Conservation (phyloP, 2,888 invertebrate species). For the Nomada fucata region DNA sequence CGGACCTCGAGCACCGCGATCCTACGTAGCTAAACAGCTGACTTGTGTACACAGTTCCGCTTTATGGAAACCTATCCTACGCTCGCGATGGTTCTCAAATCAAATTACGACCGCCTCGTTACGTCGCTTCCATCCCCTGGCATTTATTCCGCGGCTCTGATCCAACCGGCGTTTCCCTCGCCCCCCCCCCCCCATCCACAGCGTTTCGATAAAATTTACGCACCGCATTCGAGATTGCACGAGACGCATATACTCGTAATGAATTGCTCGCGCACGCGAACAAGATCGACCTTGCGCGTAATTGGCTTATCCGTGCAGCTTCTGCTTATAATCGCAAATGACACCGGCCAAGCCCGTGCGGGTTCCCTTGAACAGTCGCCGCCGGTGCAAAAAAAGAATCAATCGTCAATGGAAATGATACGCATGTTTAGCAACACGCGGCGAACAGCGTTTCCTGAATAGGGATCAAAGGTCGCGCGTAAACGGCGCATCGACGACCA, state of each 20-base stretch:
- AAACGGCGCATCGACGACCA: not conserved
- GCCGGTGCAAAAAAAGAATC: not conserved
- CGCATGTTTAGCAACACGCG: not conserved
- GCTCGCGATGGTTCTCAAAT: constrained; percentile 24
- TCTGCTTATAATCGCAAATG: constrained; percentile 21
- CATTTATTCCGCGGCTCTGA: not conserved
- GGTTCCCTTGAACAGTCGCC: not conserved
- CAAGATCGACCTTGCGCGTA: constrained; percentile 20
- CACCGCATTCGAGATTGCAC: not conserved
- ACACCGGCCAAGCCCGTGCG: not conserved
- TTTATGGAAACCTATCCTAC: constrained; percentile 59
- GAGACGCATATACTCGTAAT: not conserved
- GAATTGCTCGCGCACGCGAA: not conserved
- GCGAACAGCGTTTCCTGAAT: not conserved
- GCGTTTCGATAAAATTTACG: not conserved
- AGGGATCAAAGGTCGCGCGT: not conserved
- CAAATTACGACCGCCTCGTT: constrained; percentile 12
- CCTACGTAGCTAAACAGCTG: constrained; percentile 76
- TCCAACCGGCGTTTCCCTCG: not conserved
- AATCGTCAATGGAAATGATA: constrained; percentile 1
- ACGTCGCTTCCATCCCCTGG: not conserved
- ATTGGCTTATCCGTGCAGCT: constrained; percentile 1
- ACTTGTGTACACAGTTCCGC: constrained; percentile 65
- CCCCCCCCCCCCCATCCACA: too few species aligned
- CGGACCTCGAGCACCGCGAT: constrained; percentile 53